A percentile compares a stretch with the other conserved stretches of the same genome.
phyloP scores from a whole-genome alignment of 2,797 vertebrate species.

The Numenius phaeopus region DNA sequence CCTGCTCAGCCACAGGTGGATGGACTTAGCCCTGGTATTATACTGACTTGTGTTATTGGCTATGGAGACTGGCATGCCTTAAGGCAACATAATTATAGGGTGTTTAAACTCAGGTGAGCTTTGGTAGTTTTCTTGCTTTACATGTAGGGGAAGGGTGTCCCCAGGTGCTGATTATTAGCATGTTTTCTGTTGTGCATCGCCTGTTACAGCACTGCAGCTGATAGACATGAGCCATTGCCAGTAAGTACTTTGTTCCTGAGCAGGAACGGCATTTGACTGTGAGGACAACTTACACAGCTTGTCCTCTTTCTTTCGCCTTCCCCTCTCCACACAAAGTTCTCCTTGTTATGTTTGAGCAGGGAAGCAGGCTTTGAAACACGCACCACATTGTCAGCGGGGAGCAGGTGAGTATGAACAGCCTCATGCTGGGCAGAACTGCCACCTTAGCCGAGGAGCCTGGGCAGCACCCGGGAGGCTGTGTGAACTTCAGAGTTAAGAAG shows the following conservation, averaged over 20 bases:
- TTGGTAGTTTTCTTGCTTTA: neutral
- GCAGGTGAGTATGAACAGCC: neutral
- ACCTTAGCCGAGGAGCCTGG: neutral
- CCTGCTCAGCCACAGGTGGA: neutral
- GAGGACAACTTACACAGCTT: neutral
- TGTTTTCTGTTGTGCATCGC: neutral
- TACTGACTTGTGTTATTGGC: neutral
- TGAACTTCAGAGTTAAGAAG: rapidly evolving
- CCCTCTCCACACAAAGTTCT: neutral
- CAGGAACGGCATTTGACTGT: neutral
- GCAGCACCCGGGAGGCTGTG: neutral
- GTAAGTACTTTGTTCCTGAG: neutral
- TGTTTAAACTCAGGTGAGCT: neutral
- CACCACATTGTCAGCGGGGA: rapidly evolving
- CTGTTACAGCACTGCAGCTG: neutral
- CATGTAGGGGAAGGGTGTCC: neutral
- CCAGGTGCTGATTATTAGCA: neutral
- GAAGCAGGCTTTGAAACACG: neutral
- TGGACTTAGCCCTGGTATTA: neutral
- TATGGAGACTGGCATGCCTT: neutral
- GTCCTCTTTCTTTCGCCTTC: neutral
- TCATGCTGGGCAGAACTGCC: neutral
- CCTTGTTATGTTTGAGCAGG: rapidly evolving
- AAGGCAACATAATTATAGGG: neutral
- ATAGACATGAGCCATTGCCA: rapidly evolving